Evolutionary conservation across 2,797 vertebrate species (phyloP).

Genomic region (Varecia variegata): DNA sequence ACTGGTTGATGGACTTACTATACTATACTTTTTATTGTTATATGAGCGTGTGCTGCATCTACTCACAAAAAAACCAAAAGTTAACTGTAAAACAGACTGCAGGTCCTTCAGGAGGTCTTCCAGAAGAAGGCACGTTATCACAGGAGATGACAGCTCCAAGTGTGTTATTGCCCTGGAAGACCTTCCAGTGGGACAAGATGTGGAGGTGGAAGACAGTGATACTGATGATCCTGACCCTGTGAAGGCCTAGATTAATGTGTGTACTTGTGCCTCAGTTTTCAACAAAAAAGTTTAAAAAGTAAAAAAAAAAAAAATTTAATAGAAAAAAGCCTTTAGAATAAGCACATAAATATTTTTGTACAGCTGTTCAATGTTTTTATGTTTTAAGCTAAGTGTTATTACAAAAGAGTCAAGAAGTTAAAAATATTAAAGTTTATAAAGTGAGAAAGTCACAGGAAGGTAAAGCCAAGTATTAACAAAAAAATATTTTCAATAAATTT

Average conservation of each 20-base stretch:
- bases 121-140: neutral
- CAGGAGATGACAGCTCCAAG: neutral
- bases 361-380: neutral
- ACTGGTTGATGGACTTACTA: neutral
- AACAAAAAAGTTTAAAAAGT: neutral
- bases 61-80: neutral
- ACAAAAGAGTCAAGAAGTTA: neutral
- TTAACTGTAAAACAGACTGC: neutral
- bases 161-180: neutral
- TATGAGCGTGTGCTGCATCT: neutral
- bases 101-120: neutral
- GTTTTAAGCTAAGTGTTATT: neutral
- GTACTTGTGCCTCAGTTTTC: neutral
- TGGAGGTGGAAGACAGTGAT: neutral
- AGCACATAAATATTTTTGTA: neutral
- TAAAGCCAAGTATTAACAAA: neutral
- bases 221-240: neutral
- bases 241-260: neutral
- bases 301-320: neutral
- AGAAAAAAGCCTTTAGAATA: neutral
- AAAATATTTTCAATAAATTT: neutral
- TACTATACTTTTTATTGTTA: neutral
- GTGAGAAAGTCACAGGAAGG: neutral
- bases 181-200: neutral
- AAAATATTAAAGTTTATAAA: neutral